Base-by-base conservation (phyloP, 2,888 invertebrate genomes). In the Noctua pronuba region DNA sequence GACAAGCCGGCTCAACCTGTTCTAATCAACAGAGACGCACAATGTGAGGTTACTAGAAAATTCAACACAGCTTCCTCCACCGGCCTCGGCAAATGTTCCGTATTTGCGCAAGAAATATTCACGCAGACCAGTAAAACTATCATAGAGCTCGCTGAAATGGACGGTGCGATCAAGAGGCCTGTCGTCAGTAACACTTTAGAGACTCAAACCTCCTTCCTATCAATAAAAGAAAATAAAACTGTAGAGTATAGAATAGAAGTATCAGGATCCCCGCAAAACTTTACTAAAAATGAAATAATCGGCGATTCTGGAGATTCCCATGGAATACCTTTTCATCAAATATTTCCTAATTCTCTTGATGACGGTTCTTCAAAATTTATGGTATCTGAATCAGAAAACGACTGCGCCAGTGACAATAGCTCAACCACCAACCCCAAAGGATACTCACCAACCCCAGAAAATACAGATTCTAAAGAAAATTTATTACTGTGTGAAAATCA, bases 111-210 rank as follows among this genome's bases (percentile, higher is more conserved):
- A 87, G 96, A 96, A 89, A 95, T 91, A 35, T 95, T 92, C 80
- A 97, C 97, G 16, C 97, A 97, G 92, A 97, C 97, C 0, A 97
- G 97, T 86, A 97, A 97, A 93, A 97, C 97, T 4, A 96, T 97
- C 67, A 91, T 97, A 60, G 94, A 97, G 86, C 88, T 97, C 73
- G 97, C 96, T 11, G 93, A 95, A 87, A 89, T 88, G 24, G 95
- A 95, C n/a, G 87, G 85, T 5, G 79, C 75, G 5, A n/a, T 77
- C 67, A 31, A 38, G n/a, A 89, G 80, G 80, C 84, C 82, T 35
- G 52, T 80, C 16, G 79, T 91, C 52, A 87, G 84, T 38, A 92
- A 92, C 60, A 91, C 92, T 3, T 88, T 96, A 65, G 92, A 95
- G 80, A 96, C 96, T 0, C 96, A 96, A 90, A 96, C 96, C 0